Base-by-base conservation (phyloP, 2,888 invertebrate genomes). In the Schizaphis graminum region DNA sequence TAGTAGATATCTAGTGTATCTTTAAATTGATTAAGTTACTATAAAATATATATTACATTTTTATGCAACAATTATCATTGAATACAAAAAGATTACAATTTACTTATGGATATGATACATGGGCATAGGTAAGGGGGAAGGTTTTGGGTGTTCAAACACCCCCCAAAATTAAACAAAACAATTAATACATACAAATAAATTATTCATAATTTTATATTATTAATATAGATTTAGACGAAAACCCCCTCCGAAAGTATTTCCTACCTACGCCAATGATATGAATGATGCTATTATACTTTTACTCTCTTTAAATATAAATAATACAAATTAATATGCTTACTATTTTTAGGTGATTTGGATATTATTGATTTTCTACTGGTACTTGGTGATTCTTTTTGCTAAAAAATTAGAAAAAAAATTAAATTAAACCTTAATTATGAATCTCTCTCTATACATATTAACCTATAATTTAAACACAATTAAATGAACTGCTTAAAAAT, bases 341-440 rank as follows among this genome's bases (percentile, higher is more conserved):
- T 94, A 86, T 47, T 86, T 56, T 90, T 86, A 13, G 93, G 90
- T 13, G 90, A 94, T 90, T 94, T 94, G 24, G 44, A 35, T 56
- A 84, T 56, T 93, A 89, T 77, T 57, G 90, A 94, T 41, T 91
- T 94, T 90, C 49, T 94, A 94, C 90, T 91, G 35, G 93, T 49
- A 85, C 85, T 61, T 1, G 93, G 49, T 1, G 86, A 11, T 86
- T 94, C 93, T 91, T 94, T 94, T 35, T 49, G 56, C 93, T 94
- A 49, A 8, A 91, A 90, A 90, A 57, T 85, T 26, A 57, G 5
- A 84, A 89, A 67, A 28, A 44, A 1, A 41, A 89, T 26, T 3
- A 16, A 41, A 84, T 35, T 13, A 28, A 44, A 56, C 49, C 16
- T 49, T 11, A 49, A 21, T 10, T 88, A 35, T 35, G 35, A 88